phyloP scores from a whole-genome alignment of 2,113 vertebrate genomes.

The Plotosus lineatus region DNA sequence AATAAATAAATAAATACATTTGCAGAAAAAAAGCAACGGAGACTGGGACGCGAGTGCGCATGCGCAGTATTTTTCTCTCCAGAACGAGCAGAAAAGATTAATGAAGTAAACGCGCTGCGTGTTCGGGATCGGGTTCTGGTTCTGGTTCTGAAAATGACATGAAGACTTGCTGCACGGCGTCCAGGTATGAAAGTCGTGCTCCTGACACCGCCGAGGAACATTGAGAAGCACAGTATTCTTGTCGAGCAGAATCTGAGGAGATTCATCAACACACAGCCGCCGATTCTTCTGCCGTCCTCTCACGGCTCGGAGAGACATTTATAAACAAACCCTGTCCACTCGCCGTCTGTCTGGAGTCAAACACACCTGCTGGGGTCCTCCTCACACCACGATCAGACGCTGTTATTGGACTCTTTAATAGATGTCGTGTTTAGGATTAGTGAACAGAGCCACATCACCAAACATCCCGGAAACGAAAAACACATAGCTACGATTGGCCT shows the following conservation, averaged over 20 bases:
- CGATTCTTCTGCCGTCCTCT: too few species aligned
- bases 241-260: slow-evolving; percentile 41
- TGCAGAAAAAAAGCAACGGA: too few species aligned
- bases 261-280: slow-evolving; percentile 46
- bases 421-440: slow-evolving; percentile 67
- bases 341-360: background rate
- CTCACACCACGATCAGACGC: slow-evolving; percentile 46
- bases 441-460: slow-evolving; percentile 78
- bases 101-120: background rate
- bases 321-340: too few species aligned
- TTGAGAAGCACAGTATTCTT: background rate
- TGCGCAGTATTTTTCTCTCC: background rate
- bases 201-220: background rate
- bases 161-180: background rate
- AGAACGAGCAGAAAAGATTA: background rate
- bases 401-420: slow-evolving; percentile 56
- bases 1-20: background rate
- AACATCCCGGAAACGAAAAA: slow-evolving; percentile 74
- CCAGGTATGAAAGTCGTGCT: background rate
- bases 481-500: slow-evolving; percentile 67
- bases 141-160: background rate
- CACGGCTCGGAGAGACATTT: slow-evolving; percentile 18
- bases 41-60: background rate
- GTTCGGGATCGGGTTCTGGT: too few species aligned
- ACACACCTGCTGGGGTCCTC: slow-evolving; percentile 65